These are phyloP conservation scores for Rhadinocentrus ornatus DNA, from an alignment of 2,797 vertebrate species.

Conservation along the genomic window DNA sequence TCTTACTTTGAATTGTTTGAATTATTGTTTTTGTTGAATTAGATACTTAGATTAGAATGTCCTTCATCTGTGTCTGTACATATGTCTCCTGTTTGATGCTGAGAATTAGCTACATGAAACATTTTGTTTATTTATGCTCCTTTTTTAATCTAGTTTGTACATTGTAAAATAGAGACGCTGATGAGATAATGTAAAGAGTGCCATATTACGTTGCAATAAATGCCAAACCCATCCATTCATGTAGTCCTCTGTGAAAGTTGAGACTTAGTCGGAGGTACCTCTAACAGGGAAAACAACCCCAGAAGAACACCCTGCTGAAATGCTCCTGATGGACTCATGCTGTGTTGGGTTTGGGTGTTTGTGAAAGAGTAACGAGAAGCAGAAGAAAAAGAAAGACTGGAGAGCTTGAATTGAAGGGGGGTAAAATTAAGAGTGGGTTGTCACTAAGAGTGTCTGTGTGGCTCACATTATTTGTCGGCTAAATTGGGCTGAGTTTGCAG, in stretches of 20 bases:
- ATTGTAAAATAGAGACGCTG: slow-evolving; percentile 97
- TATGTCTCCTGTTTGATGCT: slow-evolving; percentile 75
- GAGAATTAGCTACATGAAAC: slow-evolving; percentile 94
- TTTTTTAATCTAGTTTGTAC: slow-evolving; percentile 98
- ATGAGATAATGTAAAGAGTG: slow-evolving; percentile 85
- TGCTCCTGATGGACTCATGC: slow-evolving; percentile 52
- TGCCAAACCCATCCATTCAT: slow-evolving; percentile 80
- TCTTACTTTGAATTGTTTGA: slow-evolving; percentile 70
- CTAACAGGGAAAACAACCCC: slow-evolving; percentile 57
- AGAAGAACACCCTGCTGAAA: slow-evolving; percentile 54
- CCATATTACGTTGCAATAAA: slow-evolving; percentile 94
- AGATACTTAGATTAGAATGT: slow-evolving; percentile 65
- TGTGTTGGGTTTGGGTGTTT: slow-evolving; percentile 45
- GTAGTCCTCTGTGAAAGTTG: slow-evolving; percentile 50
- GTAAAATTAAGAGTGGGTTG: slow-evolving; percentile 62
- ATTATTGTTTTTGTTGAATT: slow-evolving; percentile 67
- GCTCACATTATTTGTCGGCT: slow-evolving; percentile 57
- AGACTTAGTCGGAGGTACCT: slow-evolving; percentile 59
- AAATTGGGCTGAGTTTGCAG: slow-evolving; percentile 78
- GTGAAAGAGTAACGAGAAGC: slow-evolving; percentile 3
- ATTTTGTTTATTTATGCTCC: slow-evolving; percentile 99
- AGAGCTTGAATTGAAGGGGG: slow-evolving; percentile 49
- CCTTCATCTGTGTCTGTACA: slow-evolving; percentile 57
- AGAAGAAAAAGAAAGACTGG: slow-evolving; percentile 19
- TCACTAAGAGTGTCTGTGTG: slow-evolving; percentile 64